Evolutionary conservation across 2,888 invertebrate species (phyloP), one percentile per base, ranked within the genome.

Genomic region (Pyrocoelia pectoralis): DNA sequence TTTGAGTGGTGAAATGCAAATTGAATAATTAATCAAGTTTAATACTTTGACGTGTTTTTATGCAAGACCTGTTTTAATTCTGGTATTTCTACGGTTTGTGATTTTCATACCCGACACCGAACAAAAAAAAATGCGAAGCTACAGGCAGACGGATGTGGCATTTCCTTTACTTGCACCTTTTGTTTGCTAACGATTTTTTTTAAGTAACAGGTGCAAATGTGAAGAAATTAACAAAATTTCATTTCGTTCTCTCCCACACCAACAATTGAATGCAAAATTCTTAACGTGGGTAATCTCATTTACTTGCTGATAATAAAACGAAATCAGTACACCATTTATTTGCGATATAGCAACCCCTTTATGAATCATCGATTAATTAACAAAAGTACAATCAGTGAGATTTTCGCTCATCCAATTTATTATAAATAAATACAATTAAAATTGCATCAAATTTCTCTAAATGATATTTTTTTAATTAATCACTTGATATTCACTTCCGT

Each of bases 41-140:
- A 14, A 13, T 33, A 17, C 19, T 56, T 49, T 24, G n/a, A 38
- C 49, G 38, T 49, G 50, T 19, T 61, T 61, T 46, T 10, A 50
- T 41, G 53, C n/a, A 53, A 40, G 57, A 56, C 28, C 52, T 48
- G 46, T 28, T 51, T 48, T 24, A 18, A 28, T 46, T 56, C 61
- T 61, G 46, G 54, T 62, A 57, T 54, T 57, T 49, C 40, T 49
- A 62, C 57, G 57, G 53, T 62, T 10, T 13, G 46, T 58, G 54
- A 49, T 38, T 62, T 54, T 52, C 54, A 18, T 33, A 33, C 12
- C 41, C 52, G 24, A 38, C 33, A 61, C n/a, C n/a, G n/a, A 43
- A 56, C 33, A 43, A 51, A 28, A 24, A 41, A 24, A 29, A 29
- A 52, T 14, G 33, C 14, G 24, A 48, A 57, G 38, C 46, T 29